Evolutionary conservation across 2,113 vertebrate species (phyloP), one percentile per base, ranked within the genome.

Genomic region (Lagopus muta): DNA sequence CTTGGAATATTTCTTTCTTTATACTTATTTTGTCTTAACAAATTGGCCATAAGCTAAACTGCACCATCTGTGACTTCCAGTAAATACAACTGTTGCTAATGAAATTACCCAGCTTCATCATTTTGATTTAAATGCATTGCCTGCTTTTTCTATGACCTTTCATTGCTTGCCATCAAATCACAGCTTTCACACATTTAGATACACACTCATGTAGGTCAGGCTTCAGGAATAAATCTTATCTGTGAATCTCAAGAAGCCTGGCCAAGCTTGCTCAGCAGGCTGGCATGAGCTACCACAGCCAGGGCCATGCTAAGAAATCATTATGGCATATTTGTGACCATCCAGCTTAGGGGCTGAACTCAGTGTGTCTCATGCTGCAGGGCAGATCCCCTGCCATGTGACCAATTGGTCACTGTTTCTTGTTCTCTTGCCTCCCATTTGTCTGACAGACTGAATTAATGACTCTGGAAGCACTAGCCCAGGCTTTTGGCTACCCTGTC

Each of bases 41-140:
- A 98, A 97, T 97, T 98, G 97, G 98, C 97, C 98, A 98, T 96
- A 98, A 98, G 98, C 98, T 98, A 98, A 98, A 97, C 97, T 92
- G 97, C 98, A 98, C 98, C 98, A 99, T 99, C 98, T 99, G 98
- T 98, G 98, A 98, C 97, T 97, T 98, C 97, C 97, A 98, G 97
- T 98, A 98, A 98, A 98, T 98, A 99, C 98, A 99, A 99, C 98
- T 99, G 98, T 99, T 99, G 98, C 98, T 98, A 98, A 98, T 98
- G 99, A 99, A 99, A 99, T 99, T 99, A 99, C 98, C 98, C 98
- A 98, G 98, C 98, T 99, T 98, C 98, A 99, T 99, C 98, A 98
- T 99, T 98, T 98, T 99, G 98, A 98, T 98, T 98, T 98, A 98
- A 98, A 98, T 93, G 95, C 97, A 98, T 97, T 97, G 99, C 98